Base-by-base conservation (phyloP, 1,140 invertebrate species). In the Drosophila pruinosa region DNA sequence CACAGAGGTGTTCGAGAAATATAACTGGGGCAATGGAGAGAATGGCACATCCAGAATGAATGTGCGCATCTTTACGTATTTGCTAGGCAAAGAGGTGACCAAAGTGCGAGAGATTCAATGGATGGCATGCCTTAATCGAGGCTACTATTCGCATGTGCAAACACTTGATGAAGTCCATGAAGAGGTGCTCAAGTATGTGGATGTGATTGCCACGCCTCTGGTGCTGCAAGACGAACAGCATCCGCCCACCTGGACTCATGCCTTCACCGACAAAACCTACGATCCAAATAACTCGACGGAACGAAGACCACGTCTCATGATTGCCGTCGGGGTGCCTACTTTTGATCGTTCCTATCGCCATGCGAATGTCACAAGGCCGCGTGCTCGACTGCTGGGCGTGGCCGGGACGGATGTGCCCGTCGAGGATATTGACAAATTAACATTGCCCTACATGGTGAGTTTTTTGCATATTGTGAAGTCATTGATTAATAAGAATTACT, bases 121-220 rank as follows among this genome's bases (percentile, higher is more conserved):
- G 95, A 99, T 99, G 96, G 97, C 98, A 2, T 99, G 98, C 92
- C 92, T 95, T 8, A 99, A 99, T 92, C 95, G 97, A 93, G 98
- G 98, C 17, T 98, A 96, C 90, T 98, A 96, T 91, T 95, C 95
- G 0, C 97, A 99, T 88, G 96, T 99, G 19, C 96, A 97, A 53
- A 96, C 97, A 0, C 93, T 98, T 74, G 97, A 98, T 78, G 98
- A 99, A 92, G 97, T 98, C 0, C 95, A 96, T 64, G 97, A 97
- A 91, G 95, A 98, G 91, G 98, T 99, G 17, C 92, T 98, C 61
- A 97, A 97, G 89, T 98, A 98, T 91, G 96, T 98, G 50, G 95
- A 96, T 10, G 96, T 98, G 0, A 96, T 98, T 74, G 97, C 97
- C 3, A 93, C 96, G 36, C 97, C 97, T 0, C 92, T 98, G 90